Base-by-base conservation (phyloP, 2,888 invertebrate genomes). In the Byasa hedistus region DNA sequence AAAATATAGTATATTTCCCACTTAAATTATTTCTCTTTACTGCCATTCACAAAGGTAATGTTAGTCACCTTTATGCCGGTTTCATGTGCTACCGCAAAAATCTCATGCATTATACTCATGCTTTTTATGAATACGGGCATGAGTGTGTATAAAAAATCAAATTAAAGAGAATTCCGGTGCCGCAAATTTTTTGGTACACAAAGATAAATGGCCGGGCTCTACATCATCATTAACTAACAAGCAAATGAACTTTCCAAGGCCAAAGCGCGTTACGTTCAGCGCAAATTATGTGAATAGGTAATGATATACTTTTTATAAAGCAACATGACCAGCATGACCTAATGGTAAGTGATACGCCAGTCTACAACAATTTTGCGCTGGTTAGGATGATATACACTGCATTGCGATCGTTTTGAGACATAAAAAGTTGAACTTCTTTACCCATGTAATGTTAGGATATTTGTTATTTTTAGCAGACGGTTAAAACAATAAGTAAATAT, bases 241-340 rank as follows among this genome's bases (percentile, higher is more conserved):
- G 80, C 75, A 79, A 79, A 84, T 82, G 81, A 83, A 81, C 85
- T 83, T 78, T 61, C 70, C 83, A 85, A 84, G 84, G 84, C 73
- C 77, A 78, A 66, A 70, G 71, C 62, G 81, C 71, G 73, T 76
- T 75, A 75, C 77, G 76, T 80, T 74, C 71, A 7, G 70, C 72
- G 72, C 73, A 74, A 79, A 76, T 77, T 77, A 77, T 77, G 79
- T 48, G 78, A 83, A 82, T 81, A 81, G 72, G 75, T 77, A 80
- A 78, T 77, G 76, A 81, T 82, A 82, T 78, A 73, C 73, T 76
- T 54, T 71, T 79, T 55, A 48, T 1, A 48, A 15, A 55, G 12
- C 12, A 36, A 51, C 21, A 5, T 51, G 51, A 51, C 15, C 3
- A 39, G 39, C 39, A 39, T 12, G 15, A 39, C 39, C 15, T 39